These are phyloP conservation scores for Celastrina argiolus DNA, from an alignment of 2,888 invertebrate genomes.

Conservation along the genomic window DNA sequence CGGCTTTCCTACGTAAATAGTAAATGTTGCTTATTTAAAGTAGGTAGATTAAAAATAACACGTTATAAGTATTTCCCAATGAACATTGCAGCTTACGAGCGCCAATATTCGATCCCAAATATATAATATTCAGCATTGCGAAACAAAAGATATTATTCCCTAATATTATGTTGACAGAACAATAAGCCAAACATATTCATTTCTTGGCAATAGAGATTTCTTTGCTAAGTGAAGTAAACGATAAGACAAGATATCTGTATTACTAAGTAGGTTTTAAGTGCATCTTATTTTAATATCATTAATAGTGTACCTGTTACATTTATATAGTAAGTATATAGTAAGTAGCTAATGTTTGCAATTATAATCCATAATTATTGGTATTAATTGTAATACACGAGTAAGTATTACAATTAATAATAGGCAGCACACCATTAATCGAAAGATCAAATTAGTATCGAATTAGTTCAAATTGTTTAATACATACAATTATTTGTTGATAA, in stretches of 20 bases:
- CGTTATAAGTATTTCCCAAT: background rate
- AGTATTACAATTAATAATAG: no score
- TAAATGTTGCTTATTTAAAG: background rate
- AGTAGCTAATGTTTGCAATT: no score
- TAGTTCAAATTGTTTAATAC: no score
- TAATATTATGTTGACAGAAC: slow-evolving; percentile 5
- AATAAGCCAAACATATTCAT: background rate
- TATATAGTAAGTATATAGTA: no score
- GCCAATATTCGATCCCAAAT: background rate
- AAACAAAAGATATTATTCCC: background rate
- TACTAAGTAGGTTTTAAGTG: no score
- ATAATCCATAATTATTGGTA: no score
- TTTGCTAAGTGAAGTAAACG: background rate
- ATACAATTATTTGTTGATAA: no score
- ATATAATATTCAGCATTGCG: background rate
- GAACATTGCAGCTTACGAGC: background rate
- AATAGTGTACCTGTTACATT: no score
- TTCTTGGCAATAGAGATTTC: background rate
- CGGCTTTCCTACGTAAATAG: background rate
- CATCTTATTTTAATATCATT: no score
- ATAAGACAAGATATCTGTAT: background rate
- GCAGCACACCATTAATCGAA: no score
- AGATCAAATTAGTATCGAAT: no score
- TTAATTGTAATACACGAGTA: no score
- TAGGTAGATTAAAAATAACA: background rate